Conservation (phyloP, 2,113 vertebrate genomes). For the Eretmochelys imbricata region DNA sequence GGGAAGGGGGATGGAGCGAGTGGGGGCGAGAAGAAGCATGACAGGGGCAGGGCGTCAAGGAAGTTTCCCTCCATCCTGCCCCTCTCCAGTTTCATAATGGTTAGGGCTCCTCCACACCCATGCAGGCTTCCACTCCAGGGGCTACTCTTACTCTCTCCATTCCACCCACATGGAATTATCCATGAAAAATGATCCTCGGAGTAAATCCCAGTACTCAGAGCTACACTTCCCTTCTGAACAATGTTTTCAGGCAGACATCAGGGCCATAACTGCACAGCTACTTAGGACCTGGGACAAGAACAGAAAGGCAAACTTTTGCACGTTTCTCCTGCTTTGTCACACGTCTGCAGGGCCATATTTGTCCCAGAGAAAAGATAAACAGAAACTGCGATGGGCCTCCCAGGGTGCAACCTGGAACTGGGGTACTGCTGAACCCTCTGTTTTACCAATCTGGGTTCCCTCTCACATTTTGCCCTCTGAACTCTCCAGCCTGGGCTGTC, state of each 20-base stretch:
- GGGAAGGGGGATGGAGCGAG: no score
- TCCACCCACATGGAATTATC: fast-evolving
- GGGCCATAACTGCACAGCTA: neutral
- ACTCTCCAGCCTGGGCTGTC: no score
- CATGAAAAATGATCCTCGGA: neutral
- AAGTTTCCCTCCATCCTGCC: neutral
- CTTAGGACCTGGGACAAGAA: neutral
- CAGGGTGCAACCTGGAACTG: no score
- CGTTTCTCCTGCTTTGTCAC: neutral
- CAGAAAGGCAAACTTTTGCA: neutral
- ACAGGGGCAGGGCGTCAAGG: no score
- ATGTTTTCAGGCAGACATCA: neutral
- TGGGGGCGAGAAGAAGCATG: no score
- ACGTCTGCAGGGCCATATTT: neutral
- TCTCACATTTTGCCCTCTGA: no score
- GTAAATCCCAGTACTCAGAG: neutral
- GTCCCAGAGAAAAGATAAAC: neutral
- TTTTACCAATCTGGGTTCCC: no score
- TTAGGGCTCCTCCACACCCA: neutral
- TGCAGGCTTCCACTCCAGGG: neutral
- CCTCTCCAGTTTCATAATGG: neutral
- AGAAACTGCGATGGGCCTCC: neutral
- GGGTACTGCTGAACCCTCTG: no score
- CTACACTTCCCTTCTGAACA: neutral
- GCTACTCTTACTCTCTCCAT: neutral